These are phyloP conservation scores for Distichodus sexfasciatus DNA, from an alignment of 2,797 vertebrate genomes.

Conservation along the genomic window DNA sequence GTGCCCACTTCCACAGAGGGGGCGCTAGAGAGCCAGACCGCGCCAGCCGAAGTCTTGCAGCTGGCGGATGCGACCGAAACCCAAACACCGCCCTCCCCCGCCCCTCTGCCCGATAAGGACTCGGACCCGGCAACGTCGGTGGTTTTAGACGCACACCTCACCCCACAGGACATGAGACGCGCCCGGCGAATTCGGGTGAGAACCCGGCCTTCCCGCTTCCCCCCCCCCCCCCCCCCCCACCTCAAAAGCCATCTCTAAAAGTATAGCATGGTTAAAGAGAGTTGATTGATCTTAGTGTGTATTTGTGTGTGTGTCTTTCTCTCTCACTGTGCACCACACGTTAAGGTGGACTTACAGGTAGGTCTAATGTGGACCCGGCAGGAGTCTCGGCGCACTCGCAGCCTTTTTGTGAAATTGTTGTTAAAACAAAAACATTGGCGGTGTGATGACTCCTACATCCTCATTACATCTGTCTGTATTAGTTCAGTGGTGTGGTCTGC, in stretches of 20 bases:
- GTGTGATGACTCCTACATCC: conserved; percentile 34
- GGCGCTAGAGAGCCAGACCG: conserved; percentile 47
- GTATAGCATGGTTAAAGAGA: conserved; percentile 27
- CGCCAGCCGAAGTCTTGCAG: conserved; percentile 53
- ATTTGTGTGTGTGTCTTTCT: conserved; percentile 70
- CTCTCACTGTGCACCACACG: conserved; percentile 70
- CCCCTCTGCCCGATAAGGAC: conserved; percentile 69
- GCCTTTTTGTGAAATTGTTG: conserved; percentile 13
- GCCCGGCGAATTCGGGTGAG: conserved; percentile 92
- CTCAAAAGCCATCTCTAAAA: background rate
- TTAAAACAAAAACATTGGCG: conserved; percentile 21
- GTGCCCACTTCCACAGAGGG: conserved; percentile 52
- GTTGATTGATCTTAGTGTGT: conserved; percentile 62
- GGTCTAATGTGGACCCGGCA: conserved; percentile 56
- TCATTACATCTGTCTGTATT: conserved; percentile 40
- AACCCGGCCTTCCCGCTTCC: background rate
- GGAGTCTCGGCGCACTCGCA: conserved; percentile 3
- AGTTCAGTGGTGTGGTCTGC: conserved; percentile 27
- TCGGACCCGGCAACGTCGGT: conserved; percentile 61
- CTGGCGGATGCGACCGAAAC: conserved; percentile 51
- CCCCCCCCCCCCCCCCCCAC: background rate
- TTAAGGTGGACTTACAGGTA: conserved; percentile 96
- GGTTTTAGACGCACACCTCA: conserved; percentile 76
- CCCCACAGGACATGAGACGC: conserved; percentile 89
- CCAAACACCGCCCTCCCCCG: conserved; percentile 42